Evolutionary conservation across 2,888 invertebrate genomes (phyloP).

Genomic region (Acrobasis consociella): DNA sequence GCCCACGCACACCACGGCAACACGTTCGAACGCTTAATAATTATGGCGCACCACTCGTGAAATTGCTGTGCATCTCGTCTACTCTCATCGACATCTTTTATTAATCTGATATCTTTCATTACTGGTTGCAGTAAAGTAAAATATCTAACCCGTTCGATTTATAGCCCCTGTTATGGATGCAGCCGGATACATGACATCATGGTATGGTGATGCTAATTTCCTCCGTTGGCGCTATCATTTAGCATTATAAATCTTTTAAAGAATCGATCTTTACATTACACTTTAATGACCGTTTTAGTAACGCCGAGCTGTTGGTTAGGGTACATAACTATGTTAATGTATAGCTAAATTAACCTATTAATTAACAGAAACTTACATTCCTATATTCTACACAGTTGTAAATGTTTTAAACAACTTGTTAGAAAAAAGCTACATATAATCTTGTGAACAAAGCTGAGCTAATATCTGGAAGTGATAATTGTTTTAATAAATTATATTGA

Average conservation of each 20-base stretch:
- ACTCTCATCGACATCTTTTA: slow-evolving; percentile 72
- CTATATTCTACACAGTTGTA: too few relatives aligned
- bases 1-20: slow-evolving; percentile 65
- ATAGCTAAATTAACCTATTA: neutral
- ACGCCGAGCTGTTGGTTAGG: slow-evolving; percentile 21
- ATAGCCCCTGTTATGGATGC: slow-evolving; percentile 63
- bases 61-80: slow-evolving; percentile 72
- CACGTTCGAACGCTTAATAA: slow-evolving; percentile 72
- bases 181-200: slow-evolving; percentile 75
- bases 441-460: too few relatives aligned
- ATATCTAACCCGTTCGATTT: slow-evolving; percentile 68
- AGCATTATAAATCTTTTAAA: slow-evolving; percentile 57
- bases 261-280: slow-evolving; percentile 46
- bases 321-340: neutral
- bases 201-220: slow-evolving; percentile 69
- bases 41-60: slow-evolving; percentile 71
- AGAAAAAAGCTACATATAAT: too few relatives aligned
- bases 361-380: neutral
- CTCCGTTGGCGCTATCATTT: slow-evolving; percentile 62
- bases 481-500: too few relatives aligned
- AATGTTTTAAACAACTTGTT: neutral
- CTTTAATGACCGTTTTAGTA: slow-evolving; percentile 41
- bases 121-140: slow-evolving; percentile 68
- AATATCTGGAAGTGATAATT: too few relatives aligned
- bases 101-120: slow-evolving; percentile 73